phyloP scores from a whole-genome alignment of 2,888 invertebrate species.

The Schizaphis graminum region DNA sequence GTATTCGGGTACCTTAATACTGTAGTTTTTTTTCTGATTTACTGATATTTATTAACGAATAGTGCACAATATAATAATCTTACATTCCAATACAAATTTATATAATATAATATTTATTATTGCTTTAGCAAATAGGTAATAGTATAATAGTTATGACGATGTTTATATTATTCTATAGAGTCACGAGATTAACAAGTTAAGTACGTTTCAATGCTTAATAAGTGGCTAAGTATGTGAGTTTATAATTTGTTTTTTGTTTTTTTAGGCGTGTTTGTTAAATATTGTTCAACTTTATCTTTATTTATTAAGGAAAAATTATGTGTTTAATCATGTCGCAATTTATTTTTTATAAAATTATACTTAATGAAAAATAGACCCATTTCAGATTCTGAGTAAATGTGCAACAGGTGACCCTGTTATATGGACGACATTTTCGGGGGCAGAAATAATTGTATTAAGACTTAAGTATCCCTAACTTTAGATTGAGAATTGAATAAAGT shows the following conservation, averaged over 20 bases:
- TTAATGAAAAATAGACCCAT: not conserved
- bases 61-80: not conserved
- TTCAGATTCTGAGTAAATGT: not conserved
- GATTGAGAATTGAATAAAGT: not conserved
- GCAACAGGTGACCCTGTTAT: not conserved
- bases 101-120: not conserved
- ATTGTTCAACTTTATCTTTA: not conserved
- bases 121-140: not conserved
- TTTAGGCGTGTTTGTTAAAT: not conserved
- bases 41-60: not conserved
- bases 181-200: not conserved
- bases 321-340: not conserved
- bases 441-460: not conserved
- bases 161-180: not conserved
- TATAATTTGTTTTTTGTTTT: not conserved
- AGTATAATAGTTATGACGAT: not conserved
- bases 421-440: not conserved
- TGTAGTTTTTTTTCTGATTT: not conserved
- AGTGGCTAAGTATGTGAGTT: not conserved
- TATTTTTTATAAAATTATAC: no score
- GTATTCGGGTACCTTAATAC: not conserved
- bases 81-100: not conserved
- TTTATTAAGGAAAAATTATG: not conserved
- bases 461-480: not conserved
- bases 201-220: not conserved